These are phyloP conservation scores for Periophthalmus magnuspinnatus DNA, from an alignment of 2,797 vertebrate genomes.

Conservation along the genomic window DNA sequence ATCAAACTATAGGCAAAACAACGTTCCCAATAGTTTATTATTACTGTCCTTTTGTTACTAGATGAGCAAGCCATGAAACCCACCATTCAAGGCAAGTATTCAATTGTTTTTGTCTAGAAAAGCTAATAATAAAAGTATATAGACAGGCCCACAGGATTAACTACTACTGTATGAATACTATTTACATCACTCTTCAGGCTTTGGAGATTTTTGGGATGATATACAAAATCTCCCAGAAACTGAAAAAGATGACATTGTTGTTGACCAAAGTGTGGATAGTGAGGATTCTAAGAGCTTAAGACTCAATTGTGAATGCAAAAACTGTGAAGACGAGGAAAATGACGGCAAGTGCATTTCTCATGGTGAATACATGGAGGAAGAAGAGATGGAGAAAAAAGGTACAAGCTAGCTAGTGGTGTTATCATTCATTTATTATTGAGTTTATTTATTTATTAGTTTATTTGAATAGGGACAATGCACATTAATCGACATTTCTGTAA, in stretches of 20 bases:
- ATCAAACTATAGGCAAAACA: not conserved
- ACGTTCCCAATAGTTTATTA: too few species aligned
- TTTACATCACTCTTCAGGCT: constrained; percentile 74
- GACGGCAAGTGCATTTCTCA: constrained; percentile 47
- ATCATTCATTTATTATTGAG: not conserved
- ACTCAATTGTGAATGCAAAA: constrained; percentile 53
- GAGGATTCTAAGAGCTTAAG: constrained; percentile 39
- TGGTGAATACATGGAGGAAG: constrained; percentile 58
- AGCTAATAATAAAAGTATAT: not conserved
- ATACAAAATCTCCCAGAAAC: constrained; percentile 60
- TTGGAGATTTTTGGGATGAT: constrained; percentile 80
- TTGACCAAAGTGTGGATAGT: constrained; percentile 29
- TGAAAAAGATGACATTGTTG: constrained; percentile 32
- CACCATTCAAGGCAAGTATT: constrained; percentile 70
- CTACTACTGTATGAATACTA: not conserved
- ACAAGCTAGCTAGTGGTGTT: constrained; percentile 32
- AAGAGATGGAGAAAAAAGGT: constrained; percentile 64
- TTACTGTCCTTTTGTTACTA: constrained; percentile 49
- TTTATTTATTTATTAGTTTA: too few species aligned
- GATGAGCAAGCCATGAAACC: constrained; percentile 50
- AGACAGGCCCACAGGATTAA: not conserved
- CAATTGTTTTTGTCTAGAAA: not conserved
- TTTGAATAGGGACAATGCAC: too few species aligned
- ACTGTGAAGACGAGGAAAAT: constrained; percentile 73
- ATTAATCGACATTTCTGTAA: too few species aligned